Percentiles rank a stretch among this genome's conserved stretches.
These are phyloP conservation scores for Lethocerus indicus DNA, from an alignment of 1,140 invertebrate species.

Conservation along the genomic window DNA sequence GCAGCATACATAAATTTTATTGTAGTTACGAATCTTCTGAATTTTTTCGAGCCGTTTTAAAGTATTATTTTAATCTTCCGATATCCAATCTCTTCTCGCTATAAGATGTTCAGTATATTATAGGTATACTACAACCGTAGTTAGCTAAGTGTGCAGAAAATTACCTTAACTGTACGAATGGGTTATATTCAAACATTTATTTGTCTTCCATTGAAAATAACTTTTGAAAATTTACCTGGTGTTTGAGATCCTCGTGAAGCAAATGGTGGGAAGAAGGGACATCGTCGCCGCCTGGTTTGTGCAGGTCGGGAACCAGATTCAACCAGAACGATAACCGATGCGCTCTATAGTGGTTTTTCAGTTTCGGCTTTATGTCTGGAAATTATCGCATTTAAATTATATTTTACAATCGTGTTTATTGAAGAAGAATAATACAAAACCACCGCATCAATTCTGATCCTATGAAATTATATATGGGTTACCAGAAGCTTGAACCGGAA, in stretches of 20 bases:
- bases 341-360: slow-evolving; percentile 88
- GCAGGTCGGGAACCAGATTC: slow-evolving; percentile 88
- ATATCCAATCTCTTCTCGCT: too few species aligned
- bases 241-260: slow-evolving; percentile 43
- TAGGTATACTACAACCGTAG: too few species aligned
- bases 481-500: too few species aligned
- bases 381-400: slow-evolving; percentile 11
- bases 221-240: slow-evolving; percentile 19
- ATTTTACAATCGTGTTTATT: not conserved
- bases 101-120: too few species aligned
- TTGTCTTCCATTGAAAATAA: too few species aligned
- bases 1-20: too few species aligned
- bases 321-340: slow-evolving; percentile 91
- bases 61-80: too few species aligned
- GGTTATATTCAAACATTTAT: too few species aligned
- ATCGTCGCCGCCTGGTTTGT: slow-evolving; percentile 69
- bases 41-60: too few species aligned
- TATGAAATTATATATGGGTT: not conserved
- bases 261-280: slow-evolving; percentile 74
- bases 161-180: too few species aligned
- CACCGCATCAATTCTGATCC: not conserved
- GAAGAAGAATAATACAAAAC: not conserved
- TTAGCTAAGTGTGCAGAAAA: too few species aligned
- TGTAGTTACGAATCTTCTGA: too few species aligned
- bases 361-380: slow-evolving; percentile 67